A percentile compares a stretch with the other conserved stretches of the same genome.
phyloP scores from a whole-genome alignment of 1,140 invertebrate genomes.

The Aphelinus certus region DNA sequence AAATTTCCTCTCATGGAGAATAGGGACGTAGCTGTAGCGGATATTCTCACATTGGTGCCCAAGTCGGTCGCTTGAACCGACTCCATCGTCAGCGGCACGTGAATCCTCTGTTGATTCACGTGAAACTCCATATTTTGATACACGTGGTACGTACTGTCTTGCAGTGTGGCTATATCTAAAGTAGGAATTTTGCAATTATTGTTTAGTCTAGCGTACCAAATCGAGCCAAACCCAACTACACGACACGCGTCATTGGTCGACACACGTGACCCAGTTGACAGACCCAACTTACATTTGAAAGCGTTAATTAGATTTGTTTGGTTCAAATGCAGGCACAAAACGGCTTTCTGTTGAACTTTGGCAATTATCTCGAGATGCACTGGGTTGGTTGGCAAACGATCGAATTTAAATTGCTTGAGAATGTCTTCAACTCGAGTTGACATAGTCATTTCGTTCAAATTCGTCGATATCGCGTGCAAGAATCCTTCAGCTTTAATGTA shows the following conservation, averaged over 20 bases:
- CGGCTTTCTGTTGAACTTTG: constrained; percentile 69
- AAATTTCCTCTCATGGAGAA: constrained; percentile 70
- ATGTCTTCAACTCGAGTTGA: constrained; percentile 64
- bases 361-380: constrained; percentile 70
- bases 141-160: constrained; percentile 56
- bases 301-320: constrained; percentile 66
- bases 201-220: too few relatives aligned
- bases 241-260: too few relatives aligned
- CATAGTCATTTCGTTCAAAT: constrained; percentile 54
- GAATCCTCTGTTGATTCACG: constrained; percentile 66
- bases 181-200: constrained; percentile 34
- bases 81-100: constrained; percentile 64
- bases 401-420: constrained; percentile 65
- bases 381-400: constrained; percentile 59
- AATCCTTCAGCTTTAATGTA: constrained; percentile 70
- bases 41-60: constrained; percentile 67
- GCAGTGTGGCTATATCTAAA: constrained; percentile 57
- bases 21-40: constrained; percentile 64
- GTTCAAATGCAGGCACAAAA: constrained; percentile 70
- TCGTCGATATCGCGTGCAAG: constrained; percentile 55
- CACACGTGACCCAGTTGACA: background rate
- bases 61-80: constrained; percentile 66
- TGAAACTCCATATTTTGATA: constrained; percentile 66
- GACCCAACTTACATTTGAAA: constrained; percentile 55
- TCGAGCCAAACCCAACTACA: too few relatives aligned